Evolutionary conservation across 2,113 vertebrate species (phyloP).

Genomic region (Mesocricetus auratus): DNA sequence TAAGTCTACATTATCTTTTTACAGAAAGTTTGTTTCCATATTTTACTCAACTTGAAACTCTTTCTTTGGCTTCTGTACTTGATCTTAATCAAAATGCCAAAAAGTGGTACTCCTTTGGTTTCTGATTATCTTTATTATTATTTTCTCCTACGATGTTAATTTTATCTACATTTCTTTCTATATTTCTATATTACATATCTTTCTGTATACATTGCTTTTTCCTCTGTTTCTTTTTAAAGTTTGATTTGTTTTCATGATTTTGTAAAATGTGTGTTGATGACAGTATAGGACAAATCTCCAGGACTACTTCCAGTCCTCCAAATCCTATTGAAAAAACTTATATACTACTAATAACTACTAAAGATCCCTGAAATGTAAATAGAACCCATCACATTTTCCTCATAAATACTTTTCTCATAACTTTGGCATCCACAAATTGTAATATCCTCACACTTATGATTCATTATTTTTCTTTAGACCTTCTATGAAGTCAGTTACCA

Average conservation of each 20-base stretch:
- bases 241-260: constrained; percentile 39
- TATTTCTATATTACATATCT: background rate
- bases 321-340: constrained; percentile 38
- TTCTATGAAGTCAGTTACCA: background rate
- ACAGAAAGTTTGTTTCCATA: background rate
- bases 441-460: background rate
- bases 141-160: background rate
- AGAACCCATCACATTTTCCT: constrained; percentile 18
- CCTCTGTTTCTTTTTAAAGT: constrained; percentile 22
- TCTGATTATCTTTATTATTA: background rate
- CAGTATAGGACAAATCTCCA: background rate
- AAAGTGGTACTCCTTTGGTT: background rate
- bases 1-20: background rate
- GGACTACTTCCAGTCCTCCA: background rate
- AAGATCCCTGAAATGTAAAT: background rate
- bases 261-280: background rate
- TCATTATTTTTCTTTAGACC: background rate
- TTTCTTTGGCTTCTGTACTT: constrained; percentile 22
- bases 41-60: background rate
- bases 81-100: background rate
- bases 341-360: constrained; percentile 8
- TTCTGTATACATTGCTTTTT: constrained; percentile 8
- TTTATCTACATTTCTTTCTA: constrained; percentile 22
- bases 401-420: background rate
- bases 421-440: background rate